Evolutionary conservation across 2,888 invertebrate genomes (phyloP).

Genomic region (Allacma fusca): DNA sequence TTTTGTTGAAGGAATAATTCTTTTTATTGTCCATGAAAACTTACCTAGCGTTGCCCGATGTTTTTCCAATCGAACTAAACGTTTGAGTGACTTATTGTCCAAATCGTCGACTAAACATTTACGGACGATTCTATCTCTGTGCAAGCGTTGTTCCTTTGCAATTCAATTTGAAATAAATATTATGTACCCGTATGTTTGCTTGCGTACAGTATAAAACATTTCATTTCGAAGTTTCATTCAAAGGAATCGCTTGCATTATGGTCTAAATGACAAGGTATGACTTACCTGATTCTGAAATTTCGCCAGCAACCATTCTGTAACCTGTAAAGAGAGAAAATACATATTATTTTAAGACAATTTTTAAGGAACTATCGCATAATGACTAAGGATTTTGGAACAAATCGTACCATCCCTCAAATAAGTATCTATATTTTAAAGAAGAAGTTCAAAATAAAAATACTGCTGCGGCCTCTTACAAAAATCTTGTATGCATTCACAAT

Average conservation of each 20-base stretch:
- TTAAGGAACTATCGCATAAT: no score
- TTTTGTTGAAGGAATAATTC: neutral
- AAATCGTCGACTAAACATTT: neutral
- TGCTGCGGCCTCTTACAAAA: slow-evolving; percentile 20
- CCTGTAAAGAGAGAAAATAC: neutral
- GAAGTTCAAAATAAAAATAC: neutral
- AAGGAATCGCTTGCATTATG: neutral
- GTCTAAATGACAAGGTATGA: neutral
- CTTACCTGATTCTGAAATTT: slow-evolving; percentile 7
- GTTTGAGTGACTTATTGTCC: neutral
- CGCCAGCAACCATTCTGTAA: neutral
- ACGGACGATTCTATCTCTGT: neutral
- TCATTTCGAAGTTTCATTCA: neutral
- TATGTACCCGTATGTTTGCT: neutral
- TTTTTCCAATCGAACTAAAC: neutral
- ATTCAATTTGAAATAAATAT: neutral
- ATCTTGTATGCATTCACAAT: neutral
- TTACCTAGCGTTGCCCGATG: neutral
- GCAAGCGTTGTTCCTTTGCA: neutral
- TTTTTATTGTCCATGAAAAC: neutral
- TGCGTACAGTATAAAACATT: neutral
- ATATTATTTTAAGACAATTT: no score
- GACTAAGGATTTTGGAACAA: no score
- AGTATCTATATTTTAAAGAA: neutral
- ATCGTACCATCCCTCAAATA: no score